phyloP scores from a whole-genome alignment of 1,140 invertebrate genomes.

The Helicorthomorpha holstii region DNA sequence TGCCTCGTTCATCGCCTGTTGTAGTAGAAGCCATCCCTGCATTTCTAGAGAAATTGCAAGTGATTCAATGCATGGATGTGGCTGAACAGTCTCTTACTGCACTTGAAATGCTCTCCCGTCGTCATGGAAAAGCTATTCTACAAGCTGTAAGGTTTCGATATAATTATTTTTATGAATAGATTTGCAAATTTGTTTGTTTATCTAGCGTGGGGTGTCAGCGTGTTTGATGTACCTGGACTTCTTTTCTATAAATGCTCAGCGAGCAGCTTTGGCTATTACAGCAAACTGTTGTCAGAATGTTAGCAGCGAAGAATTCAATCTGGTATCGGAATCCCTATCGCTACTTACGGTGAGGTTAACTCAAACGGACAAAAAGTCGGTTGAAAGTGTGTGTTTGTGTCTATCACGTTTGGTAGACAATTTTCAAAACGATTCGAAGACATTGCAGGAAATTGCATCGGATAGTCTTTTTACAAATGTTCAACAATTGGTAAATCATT shows the following conservation, averaged over 20 bases:
- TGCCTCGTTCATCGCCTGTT: constrained; percentile 86
- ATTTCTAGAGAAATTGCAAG: constrained; percentile 86
- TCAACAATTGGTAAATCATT: constrained; percentile 62
- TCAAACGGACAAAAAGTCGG: constrained; percentile 93
- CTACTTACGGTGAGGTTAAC: constrained; percentile 69
- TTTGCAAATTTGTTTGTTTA: constrained; percentile 10
- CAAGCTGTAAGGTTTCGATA: constrained; percentile 47
- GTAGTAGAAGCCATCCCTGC: constrained; percentile 94
- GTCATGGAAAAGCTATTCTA: constrained; percentile 89
- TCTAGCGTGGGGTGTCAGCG: constrained; percentile 75
- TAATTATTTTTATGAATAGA: background rate
- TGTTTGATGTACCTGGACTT: constrained; percentile 94
- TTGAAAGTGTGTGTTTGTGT: constrained; percentile 89
- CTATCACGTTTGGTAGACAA: constrained; percentile 88
- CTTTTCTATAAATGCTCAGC: constrained; percentile 90
- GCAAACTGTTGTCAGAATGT: constrained; percentile 94
- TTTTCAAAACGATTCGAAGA: constrained; percentile 76
- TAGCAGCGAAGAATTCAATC: constrained; percentile 79
- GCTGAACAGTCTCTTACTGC: constrained; percentile 93
- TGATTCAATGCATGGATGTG: constrained; percentile 98
- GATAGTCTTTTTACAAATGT: constrained; percentile 79
- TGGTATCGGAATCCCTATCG: constrained; percentile 71
- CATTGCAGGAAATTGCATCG: constrained; percentile 87
- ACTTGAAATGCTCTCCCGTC: constrained; percentile 85
- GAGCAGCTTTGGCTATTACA: constrained; percentile 82